A percentile compares a stretch with the other conserved stretches of the same genome.
phyloP scores from a whole-genome alignment of 1,140 invertebrate genomes.

The Cepaea nemoralis region DNA sequence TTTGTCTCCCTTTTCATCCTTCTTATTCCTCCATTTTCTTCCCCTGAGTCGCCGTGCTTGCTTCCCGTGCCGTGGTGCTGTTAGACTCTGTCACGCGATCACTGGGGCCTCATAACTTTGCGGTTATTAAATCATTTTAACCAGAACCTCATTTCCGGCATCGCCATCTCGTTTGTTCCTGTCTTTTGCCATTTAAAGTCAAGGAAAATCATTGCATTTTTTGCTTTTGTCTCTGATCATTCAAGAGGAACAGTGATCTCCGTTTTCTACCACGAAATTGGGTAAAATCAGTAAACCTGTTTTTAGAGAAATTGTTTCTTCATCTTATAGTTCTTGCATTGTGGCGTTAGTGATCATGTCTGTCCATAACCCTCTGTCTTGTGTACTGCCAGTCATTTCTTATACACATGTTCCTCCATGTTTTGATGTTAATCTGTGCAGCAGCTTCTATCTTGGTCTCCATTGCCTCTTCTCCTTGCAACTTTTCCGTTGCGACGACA shows the following conservation, averaged over 20 bases:
- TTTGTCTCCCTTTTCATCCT: conserved; percentile 42
- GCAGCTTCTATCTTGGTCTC: no score
- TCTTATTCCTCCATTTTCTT: conserved; percentile 38
- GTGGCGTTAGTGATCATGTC: no score
- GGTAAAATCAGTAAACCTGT: no score
- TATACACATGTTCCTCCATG: no score
- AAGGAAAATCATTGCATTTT: conserved; percentile 6
- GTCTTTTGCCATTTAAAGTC: conserved; percentile 10
- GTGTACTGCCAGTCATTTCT: no score
- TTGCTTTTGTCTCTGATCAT: background rate
- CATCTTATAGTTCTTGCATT: no score
- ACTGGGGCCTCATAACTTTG: background rate
- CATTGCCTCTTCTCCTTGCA: no score
- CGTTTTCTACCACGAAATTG: no score
- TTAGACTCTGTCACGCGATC: conserved; percentile 27
- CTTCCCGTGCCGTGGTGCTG: conserved; percentile 13
- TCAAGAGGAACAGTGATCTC: background rate
- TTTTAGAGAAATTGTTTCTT: no score
- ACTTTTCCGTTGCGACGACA: no score
- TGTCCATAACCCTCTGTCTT: no score
- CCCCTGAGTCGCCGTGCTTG: conserved; percentile 27
- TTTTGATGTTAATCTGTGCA: no score
- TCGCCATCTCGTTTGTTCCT: conserved; percentile 20
- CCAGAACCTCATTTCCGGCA: conserved; percentile 2
- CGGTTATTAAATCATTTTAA: conserved; percentile 36